Base-by-base conservation (phyloP, 2,888 invertebrate species). In the Latrodectus elegans region DNA sequence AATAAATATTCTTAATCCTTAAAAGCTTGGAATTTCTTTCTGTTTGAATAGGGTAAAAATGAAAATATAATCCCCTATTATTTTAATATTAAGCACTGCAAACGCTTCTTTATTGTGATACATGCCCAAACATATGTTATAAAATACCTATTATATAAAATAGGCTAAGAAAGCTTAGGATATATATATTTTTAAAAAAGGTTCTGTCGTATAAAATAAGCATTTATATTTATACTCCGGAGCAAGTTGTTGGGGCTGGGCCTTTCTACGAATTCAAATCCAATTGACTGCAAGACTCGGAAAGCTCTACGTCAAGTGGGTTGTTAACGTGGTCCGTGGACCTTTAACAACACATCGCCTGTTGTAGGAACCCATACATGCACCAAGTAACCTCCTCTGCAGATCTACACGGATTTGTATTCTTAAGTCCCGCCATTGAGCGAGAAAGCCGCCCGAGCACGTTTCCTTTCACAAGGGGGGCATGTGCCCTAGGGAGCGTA, bases 391-490 rank as follows among this genome's bases (percentile, higher is more conserved):
- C 17, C 68, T 14, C 11, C 52, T 22, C 73, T 78, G 52, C 52
- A 67, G 52, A 17, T 51, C 73, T 73, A 53, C 85, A 15, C 60
- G 60, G 68, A 70, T 85, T 67, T 74, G 85, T 85, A 85, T 87
- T 87, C 86, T 87, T 87, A 87, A 87, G 86, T 87, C 67, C 84
- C 67, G 73, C 72, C 78, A 55, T 67, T 70, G 70, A 60, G 60
- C 38, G 49, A 71, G 84, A 77, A 72, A 67, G 68, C 78, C 15
- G 74, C 17, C 38, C 49, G 70, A 70, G 87, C 87, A 88, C 87
- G 87, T 88, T 88, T 88, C 87, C 87, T 88, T 88, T 81, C 81
- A 86, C 22, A 15, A 52, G 76, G 72, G 81, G 81, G 80, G 78
- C 72, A 38, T 49, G 64, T 75, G 73, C 76, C 70, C 85, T 73